Conservation (phyloP, 2,797 vertebrate species). For the Hybognathus amarus region DNA sequence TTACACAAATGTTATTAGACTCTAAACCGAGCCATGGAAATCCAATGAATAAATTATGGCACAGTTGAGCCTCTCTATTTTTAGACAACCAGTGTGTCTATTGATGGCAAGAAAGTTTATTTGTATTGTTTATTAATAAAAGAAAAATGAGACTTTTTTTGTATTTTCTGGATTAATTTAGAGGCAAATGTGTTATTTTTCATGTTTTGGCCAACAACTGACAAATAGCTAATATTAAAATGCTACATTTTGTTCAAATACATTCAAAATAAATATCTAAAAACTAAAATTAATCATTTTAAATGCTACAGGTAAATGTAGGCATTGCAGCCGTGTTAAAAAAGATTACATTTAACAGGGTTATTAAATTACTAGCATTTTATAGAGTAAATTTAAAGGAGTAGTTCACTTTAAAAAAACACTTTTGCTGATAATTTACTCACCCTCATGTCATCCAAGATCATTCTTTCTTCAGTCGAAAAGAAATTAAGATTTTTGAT, state of each 20-base stretch:
- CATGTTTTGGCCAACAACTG: neutral
- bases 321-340: neutral
- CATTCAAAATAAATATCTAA: neutral
- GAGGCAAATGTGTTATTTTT: neutral
- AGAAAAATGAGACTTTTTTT: neutral
- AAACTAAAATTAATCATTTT: neutral
- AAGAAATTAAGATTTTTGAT: too few species aligned
- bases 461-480: too few species aligned
- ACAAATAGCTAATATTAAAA: neutral
- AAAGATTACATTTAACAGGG: neutral
- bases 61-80: neutral
- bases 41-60: slow-evolving; percentile 16
- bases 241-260: neutral
- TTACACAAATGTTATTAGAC: slow-evolving; percentile 9
- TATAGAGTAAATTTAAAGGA: neutral
- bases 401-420: too few species aligned
- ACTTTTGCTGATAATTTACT: too few species aligned
- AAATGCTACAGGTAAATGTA: neutral
- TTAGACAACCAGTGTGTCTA: neutral
- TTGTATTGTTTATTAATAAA: neutral
- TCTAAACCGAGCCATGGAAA: neutral
- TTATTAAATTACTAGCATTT: neutral
- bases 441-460: too few species aligned
- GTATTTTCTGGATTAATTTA: neutral
- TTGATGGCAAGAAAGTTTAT: neutral